Base-by-base conservation (phyloP, 2,797 vertebrate species). In the Phataginus tricuspis region DNA sequence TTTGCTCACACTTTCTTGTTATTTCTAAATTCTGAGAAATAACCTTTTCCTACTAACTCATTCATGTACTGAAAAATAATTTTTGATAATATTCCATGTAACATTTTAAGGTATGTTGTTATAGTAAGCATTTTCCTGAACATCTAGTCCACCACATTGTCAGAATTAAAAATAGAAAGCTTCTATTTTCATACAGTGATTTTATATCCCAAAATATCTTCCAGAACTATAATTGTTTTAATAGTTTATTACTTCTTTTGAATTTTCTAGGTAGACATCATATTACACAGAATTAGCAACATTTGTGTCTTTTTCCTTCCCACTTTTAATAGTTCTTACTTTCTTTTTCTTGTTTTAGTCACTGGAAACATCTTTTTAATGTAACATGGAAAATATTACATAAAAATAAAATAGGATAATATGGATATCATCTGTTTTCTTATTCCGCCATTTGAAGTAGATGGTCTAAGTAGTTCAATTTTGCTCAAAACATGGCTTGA, bases 11-110 rank as follows among this genome's bases (percentile, higher is more conserved):
- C 1, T 51, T 63, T 75, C 59, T 59, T 37, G 21, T 39, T 55
- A 91, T 72, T 55, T 86, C 49, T 72, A 78, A 86, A 18, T 72
- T 95, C 74, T 80, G n/a, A 74, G 66, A 66, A 80, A 86, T 86
- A 27, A 18, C 39, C 66, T 80, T 91, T 90, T 59, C 68, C 64
- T 72, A 71, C 45, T 42, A 91, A 10, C 13, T 79, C 45, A 71
- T 34, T 29, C 16, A 79, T 45, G 31, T 11, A 79, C 0, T 72
- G 29, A 42, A 91, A 90, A 90, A 19, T 49, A 84, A 18, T 84
- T 90, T 83, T 69, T 91, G 45, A 51, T 49, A 87, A 66, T 87
- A 75, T 51, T 74, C 42, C 63, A 68, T 39, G n/a, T 68, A 72
- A 37, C 75, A 82, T 59, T 87, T 87, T 75, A 72, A 71, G 11